These are phyloP conservation scores for Dicyrtoma fusca DNA, from an alignment of 2,888 invertebrate genomes.

Conservation along the genomic window DNA sequence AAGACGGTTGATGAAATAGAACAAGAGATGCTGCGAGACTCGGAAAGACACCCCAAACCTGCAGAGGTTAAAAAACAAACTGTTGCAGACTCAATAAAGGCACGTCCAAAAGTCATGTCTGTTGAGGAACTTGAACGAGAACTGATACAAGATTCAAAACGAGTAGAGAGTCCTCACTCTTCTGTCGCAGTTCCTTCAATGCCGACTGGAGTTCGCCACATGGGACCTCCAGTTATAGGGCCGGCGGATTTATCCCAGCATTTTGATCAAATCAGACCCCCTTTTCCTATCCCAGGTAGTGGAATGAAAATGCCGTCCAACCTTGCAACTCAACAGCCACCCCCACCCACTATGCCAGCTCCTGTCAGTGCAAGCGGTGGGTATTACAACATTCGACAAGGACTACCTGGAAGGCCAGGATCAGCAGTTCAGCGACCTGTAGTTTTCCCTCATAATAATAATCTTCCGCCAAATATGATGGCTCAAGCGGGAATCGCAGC, in stretches of 20 bases:
- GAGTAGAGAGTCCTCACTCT: constrained; percentile 1
- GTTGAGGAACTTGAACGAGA: constrained; percentile 53
- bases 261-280: constrained; percentile 2
- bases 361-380: background rate
- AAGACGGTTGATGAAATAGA: constrained; percentile 56
- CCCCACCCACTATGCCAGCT: constrained; percentile 11
- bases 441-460: constrained; percentile 22
- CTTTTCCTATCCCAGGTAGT: no score
- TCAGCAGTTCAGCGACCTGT: constrained; percentile 7
- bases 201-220: no score
- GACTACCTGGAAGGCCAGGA: constrained; percentile 3
- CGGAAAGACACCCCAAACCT: constrained; percentile 1
- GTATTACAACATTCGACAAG: constrained; percentile 4
- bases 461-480: constrained; percentile 23
- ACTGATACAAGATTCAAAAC: constrained; percentile 45
- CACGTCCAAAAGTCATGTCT: constrained; percentile 48
- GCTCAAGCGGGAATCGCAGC: constrained; percentile 6
- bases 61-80: constrained; percentile 17
- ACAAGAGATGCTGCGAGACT: constrained; percentile 49
- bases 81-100: constrained; percentile 4
- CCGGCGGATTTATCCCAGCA: constrained; percentile 5
- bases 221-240: constrained; percentile 5
- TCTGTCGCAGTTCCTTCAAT: background rate
- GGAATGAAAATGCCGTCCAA: constrained; percentile 8
- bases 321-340: constrained; percentile 27